Percentiles rank a stretch among this genome's conserved stretches.
phyloP scores from a whole-genome alignment of 2,113 vertebrate genomes.

The Megalops atlanticus region DNA sequence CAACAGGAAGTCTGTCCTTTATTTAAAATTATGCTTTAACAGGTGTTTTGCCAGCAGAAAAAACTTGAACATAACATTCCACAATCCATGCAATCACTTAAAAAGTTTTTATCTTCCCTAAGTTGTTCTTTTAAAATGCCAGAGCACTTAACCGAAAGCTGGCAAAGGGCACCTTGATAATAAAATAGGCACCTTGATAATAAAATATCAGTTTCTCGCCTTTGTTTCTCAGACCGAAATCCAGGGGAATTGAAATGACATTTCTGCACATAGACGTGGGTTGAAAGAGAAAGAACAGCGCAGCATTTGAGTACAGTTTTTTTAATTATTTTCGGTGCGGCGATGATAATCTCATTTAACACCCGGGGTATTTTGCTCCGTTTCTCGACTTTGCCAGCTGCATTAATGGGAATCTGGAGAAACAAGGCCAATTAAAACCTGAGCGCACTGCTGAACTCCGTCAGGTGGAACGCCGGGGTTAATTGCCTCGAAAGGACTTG shows the following conservation, averaged over 20 bases:
- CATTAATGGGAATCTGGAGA: background rate
- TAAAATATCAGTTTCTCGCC: background rate
- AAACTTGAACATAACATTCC: background rate
- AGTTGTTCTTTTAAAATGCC: background rate
- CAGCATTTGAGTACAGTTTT: constrained; percentile 9
- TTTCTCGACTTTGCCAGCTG: background rate
- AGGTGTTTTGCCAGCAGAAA: too few species aligned
- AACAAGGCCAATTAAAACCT: background rate
- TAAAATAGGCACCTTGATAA: background rate
- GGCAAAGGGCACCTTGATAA: constrained; percentile 1
- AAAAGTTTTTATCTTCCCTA: background rate
- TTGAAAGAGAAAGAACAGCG: background rate
- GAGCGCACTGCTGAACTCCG: background rate
- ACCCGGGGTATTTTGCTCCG: background rate
- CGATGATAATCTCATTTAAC: background rate
- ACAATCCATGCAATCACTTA: background rate
- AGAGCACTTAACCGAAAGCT: background rate
- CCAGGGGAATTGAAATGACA: background rate
- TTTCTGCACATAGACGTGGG: background rate
- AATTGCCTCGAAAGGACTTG: background rate
- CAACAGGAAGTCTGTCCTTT: too few species aligned
- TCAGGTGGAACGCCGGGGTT: background rate
- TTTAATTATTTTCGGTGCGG: background rate
- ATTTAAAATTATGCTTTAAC: background rate
- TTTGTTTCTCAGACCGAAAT: constrained; percentile 9